A percentile compares a stretch with the other conserved stretches of the same genome.
These are phyloP conservation scores for Carassius gibelio DNA, from an alignment of 2,113 vertebrate genomes.

Conservation along the genomic window DNA sequence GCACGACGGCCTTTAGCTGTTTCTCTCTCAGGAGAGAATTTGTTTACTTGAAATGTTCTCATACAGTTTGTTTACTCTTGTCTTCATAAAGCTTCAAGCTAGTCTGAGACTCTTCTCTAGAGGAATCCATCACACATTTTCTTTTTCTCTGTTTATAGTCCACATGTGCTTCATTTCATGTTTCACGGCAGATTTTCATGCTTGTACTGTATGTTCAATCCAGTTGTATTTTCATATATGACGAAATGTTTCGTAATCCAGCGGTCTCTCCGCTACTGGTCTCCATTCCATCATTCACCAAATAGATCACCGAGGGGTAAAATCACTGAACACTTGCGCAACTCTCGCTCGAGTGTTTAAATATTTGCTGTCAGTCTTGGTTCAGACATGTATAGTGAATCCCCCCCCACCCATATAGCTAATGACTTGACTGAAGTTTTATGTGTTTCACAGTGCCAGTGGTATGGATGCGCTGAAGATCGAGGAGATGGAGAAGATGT, in stretches of 20 bases:
- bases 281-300: slow-evolving; percentile 25
- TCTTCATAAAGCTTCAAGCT: slow-evolving; percentile 10
- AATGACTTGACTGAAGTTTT: slow-evolving; percentile 29
- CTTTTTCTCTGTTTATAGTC: slow-evolving; percentile 27
- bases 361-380: neutral
- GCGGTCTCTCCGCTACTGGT: neutral
- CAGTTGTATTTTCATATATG: slow-evolving; percentile 34
- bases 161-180: slow-evolving; percentile 37
- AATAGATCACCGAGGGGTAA: slow-evolving; percentile 4
- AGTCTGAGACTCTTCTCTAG: slow-evolving; percentile 8
- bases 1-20: slow-evolving; percentile 15
- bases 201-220: slow-evolving; percentile 19
- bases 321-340: neutral
- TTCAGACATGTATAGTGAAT: neutral
- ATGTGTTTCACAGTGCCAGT: slow-evolving; percentile 74
- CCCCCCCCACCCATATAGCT: neutral
- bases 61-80: slow-evolving; percentile 1
- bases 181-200: slow-evolving; percentile 22
- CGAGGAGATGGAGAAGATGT: slow-evolving; percentile 97
- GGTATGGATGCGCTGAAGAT: slow-evolving; percentile 85
- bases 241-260: slow-evolving; percentile 38
- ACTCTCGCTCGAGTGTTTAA: neutral
- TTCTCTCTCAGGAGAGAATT: slow-evolving; percentile 37
- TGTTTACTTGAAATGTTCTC: slow-evolving; percentile 32
- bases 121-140: slow-evolving; percentile 25